These are phyloP conservation scores for Catostomus latipinnis DNA, from an alignment of 2,797 vertebrate species.

Conservation along the genomic window DNA sequence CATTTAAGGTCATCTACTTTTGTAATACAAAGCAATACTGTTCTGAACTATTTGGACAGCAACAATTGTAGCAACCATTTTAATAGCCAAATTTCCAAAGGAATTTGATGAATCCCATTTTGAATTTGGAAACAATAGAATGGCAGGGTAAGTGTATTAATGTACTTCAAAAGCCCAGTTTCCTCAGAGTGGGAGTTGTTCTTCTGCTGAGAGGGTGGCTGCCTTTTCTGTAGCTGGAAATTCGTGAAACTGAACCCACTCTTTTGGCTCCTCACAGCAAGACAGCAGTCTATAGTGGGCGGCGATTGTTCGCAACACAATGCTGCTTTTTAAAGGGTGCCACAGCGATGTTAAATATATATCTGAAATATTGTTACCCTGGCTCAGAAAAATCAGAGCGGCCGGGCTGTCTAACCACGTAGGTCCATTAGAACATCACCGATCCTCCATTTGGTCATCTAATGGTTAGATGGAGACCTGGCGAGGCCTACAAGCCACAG, in stretches of 20 bases:
- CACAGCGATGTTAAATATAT: conserved; percentile 57
- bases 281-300: conserved; percentile 58
- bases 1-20: not conserved
- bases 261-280: conserved; percentile 60
- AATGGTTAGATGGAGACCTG: no score
- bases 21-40: not conserved
- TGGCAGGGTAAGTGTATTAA: conserved; percentile 6
- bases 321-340: conserved; percentile 68
- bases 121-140: conserved; percentile 10
- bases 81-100: not conserved
- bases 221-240: conserved; percentile 19
- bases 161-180: conserved; percentile 28
- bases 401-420: conserved; percentile 80
- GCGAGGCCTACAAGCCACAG: no score
- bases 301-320: conserved; percentile 58
- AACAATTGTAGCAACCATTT: not conserved
- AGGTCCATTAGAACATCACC: no score
- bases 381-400: conserved; percentile 77
- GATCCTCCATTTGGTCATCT: no score
- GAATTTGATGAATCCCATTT: not conserved
- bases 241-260: conserved; percentile 50
- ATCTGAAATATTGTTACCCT: conserved; percentile 58
- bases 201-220: conserved; percentile 43
- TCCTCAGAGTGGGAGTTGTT: conserved; percentile 53
- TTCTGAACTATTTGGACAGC: not conserved